Percentiles rank a stretch among this genome's conserved stretches.
Evolutionary conservation across 2,113 vertebrate species (phyloP).

Genomic region (Peromyscus leucopus): DNA sequence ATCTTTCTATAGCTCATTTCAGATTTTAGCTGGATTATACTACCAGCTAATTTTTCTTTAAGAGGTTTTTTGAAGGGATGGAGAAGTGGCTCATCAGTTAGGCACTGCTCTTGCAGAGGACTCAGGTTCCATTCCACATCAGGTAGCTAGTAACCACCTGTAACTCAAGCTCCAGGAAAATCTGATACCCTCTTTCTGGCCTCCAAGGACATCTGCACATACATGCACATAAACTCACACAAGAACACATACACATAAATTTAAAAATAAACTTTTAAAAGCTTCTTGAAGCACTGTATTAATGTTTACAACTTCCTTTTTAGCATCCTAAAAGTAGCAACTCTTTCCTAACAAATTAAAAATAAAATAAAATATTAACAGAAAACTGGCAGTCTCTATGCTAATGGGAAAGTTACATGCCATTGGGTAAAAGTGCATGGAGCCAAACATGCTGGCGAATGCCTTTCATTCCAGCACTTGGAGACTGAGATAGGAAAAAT

Average conservation of each 20-base stretch:
- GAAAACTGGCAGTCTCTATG: too few species aligned
- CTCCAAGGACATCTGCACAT: background rate
- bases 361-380: background rate
- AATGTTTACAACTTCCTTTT: conserved; percentile 14
- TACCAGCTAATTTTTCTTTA: background rate
- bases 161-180: background rate
- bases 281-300: conserved; percentile 21
- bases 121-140: background rate
- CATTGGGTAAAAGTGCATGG: background rate
- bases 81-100: background rate
- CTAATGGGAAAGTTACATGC: background rate
- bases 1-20: background rate
- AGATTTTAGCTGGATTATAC: background rate
- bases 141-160: background rate
- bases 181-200: background rate
- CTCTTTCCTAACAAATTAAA: conserved; percentile 11
- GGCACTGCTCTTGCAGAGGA: background rate
- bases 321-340: background rate
- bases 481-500: background rate
- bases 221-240: background rate
- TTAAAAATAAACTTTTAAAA: conserved; percentile 3
- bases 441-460: background rate
- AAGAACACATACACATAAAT: background rate
- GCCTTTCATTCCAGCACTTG: background rate
- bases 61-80: background rate